Conservation (phyloP, 2,113 vertebrate species). For the Orthonyx spaldingii region DNA sequence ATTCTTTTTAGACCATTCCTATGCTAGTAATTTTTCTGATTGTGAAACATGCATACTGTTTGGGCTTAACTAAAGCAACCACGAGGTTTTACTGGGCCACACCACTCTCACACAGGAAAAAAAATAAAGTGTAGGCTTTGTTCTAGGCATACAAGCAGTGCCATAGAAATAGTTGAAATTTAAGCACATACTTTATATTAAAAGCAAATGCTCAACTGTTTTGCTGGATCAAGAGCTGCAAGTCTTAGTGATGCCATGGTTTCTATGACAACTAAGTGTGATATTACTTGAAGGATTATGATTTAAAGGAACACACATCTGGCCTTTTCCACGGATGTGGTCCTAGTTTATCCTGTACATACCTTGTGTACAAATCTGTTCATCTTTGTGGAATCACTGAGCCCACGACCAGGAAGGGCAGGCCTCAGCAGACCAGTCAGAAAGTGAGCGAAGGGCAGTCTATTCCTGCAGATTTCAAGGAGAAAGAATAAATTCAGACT, state of each 20-base stretch:
- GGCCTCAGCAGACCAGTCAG: not conserved
- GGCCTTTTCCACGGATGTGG: not conserved
- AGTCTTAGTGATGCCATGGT: slow-evolving; percentile 5
- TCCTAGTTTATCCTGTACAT: not conserved
- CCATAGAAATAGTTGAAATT: not conserved
- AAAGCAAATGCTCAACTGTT: slow-evolving; percentile 3
- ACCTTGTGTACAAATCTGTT: not conserved
- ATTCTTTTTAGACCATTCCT: not conserved
- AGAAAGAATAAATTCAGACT: not conserved
- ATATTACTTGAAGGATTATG: slow-evolving; percentile 19
- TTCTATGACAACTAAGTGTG: slow-evolving; percentile 34
- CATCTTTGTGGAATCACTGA: not conserved
- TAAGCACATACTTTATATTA: not conserved
- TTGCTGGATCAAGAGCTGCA: slow-evolving; percentile 6
- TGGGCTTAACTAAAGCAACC: not conserved
- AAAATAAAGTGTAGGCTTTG: not conserved
- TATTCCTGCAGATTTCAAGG: not conserved
- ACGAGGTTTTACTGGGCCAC: not conserved
- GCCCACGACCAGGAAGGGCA: not conserved
- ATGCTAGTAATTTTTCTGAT: not conserved
- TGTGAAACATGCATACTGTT: not conserved
- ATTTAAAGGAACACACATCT: slow-evolving; percentile 26
- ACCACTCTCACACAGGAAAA: not conserved
- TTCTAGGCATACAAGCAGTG: not conserved
- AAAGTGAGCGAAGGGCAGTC: fast-evolving